Base-by-base conservation (phyloP, 2,888 invertebrate species). In the Stenichneumon culpator region DNA sequence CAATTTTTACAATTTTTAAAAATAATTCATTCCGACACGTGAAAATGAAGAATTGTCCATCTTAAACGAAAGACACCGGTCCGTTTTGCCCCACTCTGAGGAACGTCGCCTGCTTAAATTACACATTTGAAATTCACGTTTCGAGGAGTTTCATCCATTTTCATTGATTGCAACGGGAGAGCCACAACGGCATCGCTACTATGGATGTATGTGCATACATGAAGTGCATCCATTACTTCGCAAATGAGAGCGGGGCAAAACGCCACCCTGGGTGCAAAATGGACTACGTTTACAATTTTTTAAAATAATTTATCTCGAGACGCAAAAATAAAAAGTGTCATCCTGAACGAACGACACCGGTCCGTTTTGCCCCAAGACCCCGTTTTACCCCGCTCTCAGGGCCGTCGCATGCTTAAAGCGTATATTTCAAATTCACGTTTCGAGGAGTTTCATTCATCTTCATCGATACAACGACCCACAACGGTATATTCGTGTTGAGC, bases 391-490 rank as follows among this genome's bases (percentile, higher is more conserved):
- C 16, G 16, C 14, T 47, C 44, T 47, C 44, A 16, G 44, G 44
- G 4, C 3, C 4, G 44, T 39, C 57, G 67, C 68, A 70, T 44
- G 77, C 72, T 70, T 52, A 36, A 68, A 39, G 47, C 19, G 16
- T 19, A 79, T 70, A 77, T 72, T 84, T 54, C 36, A 69, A 78
- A 74, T 63, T 67, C 54, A 65, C 79, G 70, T 81, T 82, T 86
- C 79, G 63, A 81, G 73, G 63, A 86, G 52, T 19, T 79, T 75
- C 84, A 79, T 83, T 83, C 84, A 83, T 73, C 44, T 70, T 83
- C 65, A 77, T 74, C 74, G 83, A 83, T 86, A 88, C 83, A 73
- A 60, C 28, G 32, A 25, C 16, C 73, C 52, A 84, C 28, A 36
- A 32, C 67, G 22, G 78, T 67, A 75, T 70, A 69, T 81, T 80